These are phyloP conservation scores for Argyrosomus regius DNA, from an alignment of 2,797 vertebrate species.

Conservation along the genomic window DNA sequence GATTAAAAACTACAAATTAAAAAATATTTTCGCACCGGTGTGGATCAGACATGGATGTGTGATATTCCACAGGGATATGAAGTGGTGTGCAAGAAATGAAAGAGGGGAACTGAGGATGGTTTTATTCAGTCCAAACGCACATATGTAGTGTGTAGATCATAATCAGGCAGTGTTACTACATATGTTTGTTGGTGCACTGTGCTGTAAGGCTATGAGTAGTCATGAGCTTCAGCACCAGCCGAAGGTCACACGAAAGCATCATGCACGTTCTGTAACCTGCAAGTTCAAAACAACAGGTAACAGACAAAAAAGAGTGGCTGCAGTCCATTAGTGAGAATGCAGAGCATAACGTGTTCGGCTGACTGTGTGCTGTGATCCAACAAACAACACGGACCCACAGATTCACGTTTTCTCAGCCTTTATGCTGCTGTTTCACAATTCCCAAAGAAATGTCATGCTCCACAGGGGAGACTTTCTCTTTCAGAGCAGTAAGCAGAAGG, in stretches of 20 bases:
- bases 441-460: conserved; percentile 27
- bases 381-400: conserved; percentile 11
- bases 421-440: conserved; percentile 9
- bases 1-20: not conserved
- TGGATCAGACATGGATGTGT: too few species aligned
- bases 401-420: conserved; percentile 4
- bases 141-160: not conserved
- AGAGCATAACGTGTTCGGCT: not conserved
- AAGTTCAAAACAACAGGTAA: not conserved
- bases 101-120: not conserved
- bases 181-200: not conserved
- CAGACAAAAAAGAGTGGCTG: not conserved
- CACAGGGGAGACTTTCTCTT: not conserved
- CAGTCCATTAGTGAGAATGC: not conserved
- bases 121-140: not conserved
- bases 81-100: not conserved
- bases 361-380: not conserved
- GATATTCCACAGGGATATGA: not conserved
- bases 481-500: conserved; percentile 16
- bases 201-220: not conserved
- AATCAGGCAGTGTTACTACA: not conserved
- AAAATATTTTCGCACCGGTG: not conserved
- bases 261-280: not conserved
- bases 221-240: not conserved
- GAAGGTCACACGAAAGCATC: not conserved